Percentiles rank a stretch among this genome's conserved stretches.
These are phyloP conservation scores for Speoplatyrhinus poulsoni DNA, from an alignment of 2,113 vertebrate species.

Conservation along the genomic window DNA sequence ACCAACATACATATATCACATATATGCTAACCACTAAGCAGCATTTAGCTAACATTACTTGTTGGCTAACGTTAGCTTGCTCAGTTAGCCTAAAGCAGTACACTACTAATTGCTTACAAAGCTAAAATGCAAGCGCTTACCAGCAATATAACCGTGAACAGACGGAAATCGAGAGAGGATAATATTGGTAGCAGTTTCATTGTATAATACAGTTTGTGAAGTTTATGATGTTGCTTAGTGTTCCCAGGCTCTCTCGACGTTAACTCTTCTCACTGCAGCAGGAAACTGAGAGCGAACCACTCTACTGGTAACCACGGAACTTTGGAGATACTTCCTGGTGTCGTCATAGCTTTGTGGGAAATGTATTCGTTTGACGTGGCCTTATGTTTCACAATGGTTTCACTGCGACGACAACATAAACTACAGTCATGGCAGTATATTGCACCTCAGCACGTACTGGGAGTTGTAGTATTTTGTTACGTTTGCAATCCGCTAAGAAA, in stretches of 20 bases:
- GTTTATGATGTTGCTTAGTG: conserved; percentile 62
- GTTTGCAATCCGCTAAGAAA: conserved; percentile 61
- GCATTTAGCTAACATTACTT: conserved; percentile 26
- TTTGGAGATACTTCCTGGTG: conserved; percentile 51
- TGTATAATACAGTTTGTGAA: conserved; percentile 67
- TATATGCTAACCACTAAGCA: conserved; percentile 34
- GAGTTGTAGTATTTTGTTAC: conserved; percentile 68
- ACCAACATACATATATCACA: conserved; percentile 31
- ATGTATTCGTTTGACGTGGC: conserved; percentile 44
- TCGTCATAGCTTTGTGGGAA: conserved; percentile 42
- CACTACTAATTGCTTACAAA: background rate
- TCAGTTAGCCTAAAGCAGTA: conserved; percentile 10
- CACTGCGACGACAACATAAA: background rate
- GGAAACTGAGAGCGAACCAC: conserved; percentile 72
- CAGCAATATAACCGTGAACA: conserved; percentile 71
- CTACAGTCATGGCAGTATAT: conserved; percentile 54
- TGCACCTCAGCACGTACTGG: conserved; percentile 23
- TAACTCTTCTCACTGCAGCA: conserved; percentile 69
- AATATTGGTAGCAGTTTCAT: conserved; percentile 76
- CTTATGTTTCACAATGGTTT: fast-evolving
- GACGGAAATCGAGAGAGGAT: conserved; percentile 64
- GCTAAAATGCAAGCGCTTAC: conserved; percentile 50
- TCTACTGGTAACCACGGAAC: conserved; percentile 72
- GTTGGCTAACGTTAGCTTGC: conserved; percentile 46
- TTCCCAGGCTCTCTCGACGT: conserved; percentile 72